Evolutionary conservation across 2,113 vertebrate species (phyloP).

Genomic region (Paratilapia polleni): DNA sequence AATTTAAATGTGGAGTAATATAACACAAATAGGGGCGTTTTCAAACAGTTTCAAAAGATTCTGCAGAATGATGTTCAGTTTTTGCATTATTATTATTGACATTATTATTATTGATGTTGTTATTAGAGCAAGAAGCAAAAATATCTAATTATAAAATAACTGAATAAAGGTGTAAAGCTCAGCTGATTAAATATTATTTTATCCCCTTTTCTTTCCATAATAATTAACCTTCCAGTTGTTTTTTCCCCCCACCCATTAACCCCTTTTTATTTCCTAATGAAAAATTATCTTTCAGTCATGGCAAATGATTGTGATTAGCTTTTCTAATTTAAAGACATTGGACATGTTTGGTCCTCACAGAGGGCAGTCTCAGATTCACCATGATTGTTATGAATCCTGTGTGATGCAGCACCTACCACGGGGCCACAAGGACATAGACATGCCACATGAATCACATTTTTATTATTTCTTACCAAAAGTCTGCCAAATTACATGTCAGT

Average conservation of each 20-base stretch:
- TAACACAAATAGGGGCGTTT: neutral
- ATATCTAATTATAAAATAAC: neutral
- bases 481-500: neutral
- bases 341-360: neutral
- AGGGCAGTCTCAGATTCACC: neutral
- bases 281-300: neutral
- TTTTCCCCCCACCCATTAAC: neutral
- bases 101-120: neutral
- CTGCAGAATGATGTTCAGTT: neutral
- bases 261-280: neutral
- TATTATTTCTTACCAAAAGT: constrained; percentile 5
- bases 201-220: neutral
- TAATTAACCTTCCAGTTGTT: neutral
- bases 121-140: neutral
- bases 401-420: neutral
- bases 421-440: neutral
- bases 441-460: neutral
- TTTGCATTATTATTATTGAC: neutral
- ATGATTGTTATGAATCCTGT: neutral
- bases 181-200: neutral
- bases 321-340: neutral
- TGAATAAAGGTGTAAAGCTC: neutral
- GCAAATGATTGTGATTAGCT: neutral
- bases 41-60: neutral
- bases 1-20: neutral